These are phyloP conservation scores for Palythoa caribaeorum DNA, from an alignment of 92 coral and sea anemone genomes.

Conservation along the genomic window DNA sequence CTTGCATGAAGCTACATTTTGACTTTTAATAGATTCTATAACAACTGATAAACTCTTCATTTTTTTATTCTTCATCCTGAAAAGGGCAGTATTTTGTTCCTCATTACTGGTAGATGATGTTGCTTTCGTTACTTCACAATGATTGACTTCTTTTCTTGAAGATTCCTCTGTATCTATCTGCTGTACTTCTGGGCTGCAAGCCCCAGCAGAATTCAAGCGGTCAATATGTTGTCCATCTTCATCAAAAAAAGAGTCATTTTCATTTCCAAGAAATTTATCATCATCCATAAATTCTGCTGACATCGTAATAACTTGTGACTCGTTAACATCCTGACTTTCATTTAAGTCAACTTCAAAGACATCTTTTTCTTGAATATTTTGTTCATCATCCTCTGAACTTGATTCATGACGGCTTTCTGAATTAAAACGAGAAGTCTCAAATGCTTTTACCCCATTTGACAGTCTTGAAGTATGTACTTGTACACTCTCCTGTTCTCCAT, in stretches of 20 bases:
- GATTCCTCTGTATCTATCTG: background rate
- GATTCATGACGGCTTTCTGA: constrained; percentile 1
- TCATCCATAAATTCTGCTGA: background rate
- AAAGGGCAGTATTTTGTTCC: background rate
- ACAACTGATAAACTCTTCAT: background rate
- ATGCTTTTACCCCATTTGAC: background rate
- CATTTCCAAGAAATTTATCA: too few relatives aligned
- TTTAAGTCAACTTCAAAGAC: constrained; percentile 29
- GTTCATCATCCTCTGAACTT: constrained; percentile 33
- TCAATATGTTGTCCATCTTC: background rate
- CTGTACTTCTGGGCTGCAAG: background rate
- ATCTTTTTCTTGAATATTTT: constrained; percentile 27
- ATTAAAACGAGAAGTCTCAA: background rate
- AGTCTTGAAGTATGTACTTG: background rate
- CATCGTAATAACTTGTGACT: background rate
- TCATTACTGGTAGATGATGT: background rate
- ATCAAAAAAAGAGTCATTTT: background rate
- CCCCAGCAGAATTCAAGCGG: background rate
- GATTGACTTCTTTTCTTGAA: background rate
- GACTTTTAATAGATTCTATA: background rate
- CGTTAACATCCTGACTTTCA: constrained; percentile 23
- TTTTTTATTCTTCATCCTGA: background rate
- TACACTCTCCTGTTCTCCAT: background rate
- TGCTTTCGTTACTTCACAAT: background rate
- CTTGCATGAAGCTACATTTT: background rate